Evolutionary conservation across 2,797 vertebrate species (phyloP).

Genomic region (Dromococcyx pavoninus): DNA sequence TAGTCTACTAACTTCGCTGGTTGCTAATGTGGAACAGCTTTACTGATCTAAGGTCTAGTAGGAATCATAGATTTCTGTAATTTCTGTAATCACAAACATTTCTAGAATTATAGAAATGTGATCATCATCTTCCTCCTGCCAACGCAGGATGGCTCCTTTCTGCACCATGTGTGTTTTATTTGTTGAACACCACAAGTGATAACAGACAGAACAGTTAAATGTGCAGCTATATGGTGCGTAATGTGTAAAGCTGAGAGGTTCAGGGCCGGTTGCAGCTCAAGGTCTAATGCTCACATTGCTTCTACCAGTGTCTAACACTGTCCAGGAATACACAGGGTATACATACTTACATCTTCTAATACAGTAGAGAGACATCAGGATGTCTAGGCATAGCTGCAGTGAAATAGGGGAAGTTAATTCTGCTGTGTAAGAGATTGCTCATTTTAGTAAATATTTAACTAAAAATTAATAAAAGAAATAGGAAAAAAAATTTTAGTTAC

Average conservation of each 20-base stretch:
- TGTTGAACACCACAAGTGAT: not conserved
- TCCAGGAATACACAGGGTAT: not conserved
- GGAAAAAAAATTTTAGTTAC: not conserved
- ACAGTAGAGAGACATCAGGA: not conserved
- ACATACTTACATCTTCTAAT: not conserved
- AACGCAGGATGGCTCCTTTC: not conserved
- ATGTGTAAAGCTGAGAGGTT: not conserved
- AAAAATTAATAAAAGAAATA: not conserved
- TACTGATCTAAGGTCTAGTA: not conserved
- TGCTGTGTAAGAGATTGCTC: not conserved
- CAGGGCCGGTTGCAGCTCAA: not conserved
- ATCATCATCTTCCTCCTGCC: not conserved
- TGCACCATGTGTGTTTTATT: not conserved
- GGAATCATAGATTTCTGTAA: not conserved
- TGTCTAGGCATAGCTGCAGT: not conserved
- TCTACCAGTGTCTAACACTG: not conserved
- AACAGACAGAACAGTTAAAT: not conserved
- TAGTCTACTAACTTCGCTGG: not conserved
- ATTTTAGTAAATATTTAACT: not conserved
- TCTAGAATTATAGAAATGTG: not conserved
- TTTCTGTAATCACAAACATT: not conserved
- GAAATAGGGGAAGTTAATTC: not conserved
- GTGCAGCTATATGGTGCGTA: not conserved
- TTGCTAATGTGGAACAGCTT: not conserved
- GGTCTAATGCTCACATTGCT: not conserved